Evolutionary conservation across 1,140 invertebrate genomes (phyloP), one percentile per base, ranked within the genome.

Genomic region (Lycorma delicatula): DNA sequence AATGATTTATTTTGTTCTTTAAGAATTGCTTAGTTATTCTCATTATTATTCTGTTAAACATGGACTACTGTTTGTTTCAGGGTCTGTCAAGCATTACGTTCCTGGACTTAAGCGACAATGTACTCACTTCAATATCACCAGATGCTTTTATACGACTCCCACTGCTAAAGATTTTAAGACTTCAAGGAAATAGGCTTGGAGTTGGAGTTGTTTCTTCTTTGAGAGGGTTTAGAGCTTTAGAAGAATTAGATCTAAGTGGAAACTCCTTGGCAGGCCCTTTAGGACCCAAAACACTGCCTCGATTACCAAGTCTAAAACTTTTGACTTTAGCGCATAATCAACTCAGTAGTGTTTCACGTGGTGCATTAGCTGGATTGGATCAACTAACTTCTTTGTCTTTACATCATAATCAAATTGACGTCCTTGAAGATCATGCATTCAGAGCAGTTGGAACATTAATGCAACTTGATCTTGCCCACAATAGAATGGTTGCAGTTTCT

Each of bases 381-480:
- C 82, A 84, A 54, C 72, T 91, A 25, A 80, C 79, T 2, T 81
- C 80, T 13, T 73, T 91, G 9, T 81, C 81, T 48, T 69, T 91
- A 26, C 82, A 83, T 64, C 85, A 89, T 70, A 91, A 91, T 68
- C 86, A 78, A 70, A 88, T 89, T 60, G 87, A 89, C 67, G 87
- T 89, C 0, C 73, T 92, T 34, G 87, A 91, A 70, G 88, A 91
- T 68, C 84, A 90, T 68, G 85, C 87, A 1, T 91, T 92, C 68
- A 81, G 79, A 49, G 80, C 86, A 16, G 67, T 91, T n/a, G 75
- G 76, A 1, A 79, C 80, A 2, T 68, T 91, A 49, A 79, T 80
- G 1, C 78, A 77, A 36, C 68, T 92, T 38, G 85, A 90, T 60
- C 65, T 92, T 48, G 83, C 86, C 1, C 86, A 89, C 66, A 91